These are phyloP conservation scores for Phania funesta DNA, from an alignment of 2,888 invertebrate species.

Conservation along the genomic window DNA sequence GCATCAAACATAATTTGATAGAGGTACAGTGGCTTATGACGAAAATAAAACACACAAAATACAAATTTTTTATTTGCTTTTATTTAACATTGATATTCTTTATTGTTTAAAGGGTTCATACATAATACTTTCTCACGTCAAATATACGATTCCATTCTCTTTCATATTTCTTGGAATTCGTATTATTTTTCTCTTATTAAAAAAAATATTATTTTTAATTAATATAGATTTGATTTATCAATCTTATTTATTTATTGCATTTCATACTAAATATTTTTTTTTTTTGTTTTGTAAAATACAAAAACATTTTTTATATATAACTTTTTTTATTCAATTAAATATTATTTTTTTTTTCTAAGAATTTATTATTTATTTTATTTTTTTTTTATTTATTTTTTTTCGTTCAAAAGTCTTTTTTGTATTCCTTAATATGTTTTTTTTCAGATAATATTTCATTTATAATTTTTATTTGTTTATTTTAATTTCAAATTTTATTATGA, in stretches of 20 bases:
- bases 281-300: slow-evolving; percentile 34
- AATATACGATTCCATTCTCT: neutral
- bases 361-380: slow-evolving; percentile 49
- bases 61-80: neutral
- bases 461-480: neutral
- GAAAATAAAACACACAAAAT: neutral
- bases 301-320: slow-evolving; percentile 9
- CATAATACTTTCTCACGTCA: slow-evolving; percentile 31
- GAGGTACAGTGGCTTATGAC: neutral
- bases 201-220: slow-evolving; percentile 42
- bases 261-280: slow-evolving; percentile 53
- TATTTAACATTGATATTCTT: slow-evolving; percentile 58
- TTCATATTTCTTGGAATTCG: neutral
- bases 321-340: slow-evolving; percentile 44
- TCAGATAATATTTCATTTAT: slow-evolving; percentile 28
- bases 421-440: slow-evolving; percentile 54
- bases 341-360: slow-evolving; percentile 20
- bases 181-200: slow-evolving; percentile 19
- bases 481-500: no score
- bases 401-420: slow-evolving; percentile 59
- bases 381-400: slow-evolving; percentile 5
- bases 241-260: slow-evolving; percentile 40
- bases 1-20: neutral
- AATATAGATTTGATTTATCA: slow-evolving; percentile 12
- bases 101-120: slow-evolving; percentile 54